A percentile compares a stretch with the other conserved stretches of the same genome.
phyloP scores from a whole-genome alignment of 2,888 invertebrate genomes.

The Meiosimyza decipiens region DNA sequence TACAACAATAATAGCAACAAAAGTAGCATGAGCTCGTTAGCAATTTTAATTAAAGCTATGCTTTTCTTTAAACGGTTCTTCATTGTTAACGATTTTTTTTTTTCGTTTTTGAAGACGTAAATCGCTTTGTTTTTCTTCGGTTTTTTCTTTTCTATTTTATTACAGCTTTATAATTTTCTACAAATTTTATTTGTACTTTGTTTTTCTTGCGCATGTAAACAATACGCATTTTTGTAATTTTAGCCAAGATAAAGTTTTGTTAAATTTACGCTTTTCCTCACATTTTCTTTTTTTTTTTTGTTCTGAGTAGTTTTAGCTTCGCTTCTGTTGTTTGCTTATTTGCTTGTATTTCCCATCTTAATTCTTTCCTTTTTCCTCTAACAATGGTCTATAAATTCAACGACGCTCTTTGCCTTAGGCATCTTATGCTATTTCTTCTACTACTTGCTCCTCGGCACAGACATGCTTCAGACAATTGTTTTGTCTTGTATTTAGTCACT shows the following conservation, averaged over 20 bases:
- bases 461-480: slow-evolving; percentile 30
- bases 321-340: not conserved
- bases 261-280: not conserved
- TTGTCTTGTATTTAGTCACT: slow-evolving; percentile 15
- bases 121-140: not conserved
- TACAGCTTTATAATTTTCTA: not conserved
- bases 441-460: not conserved
- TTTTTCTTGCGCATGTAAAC: not conserved
- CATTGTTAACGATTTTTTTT: not conserved
- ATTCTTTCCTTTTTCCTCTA: not conserved
- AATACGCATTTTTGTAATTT: slow-evolving; percentile 12
- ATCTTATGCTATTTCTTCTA: slow-evolving; percentile 10
- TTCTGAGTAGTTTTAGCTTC: not conserved
- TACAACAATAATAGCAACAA: not conserved
- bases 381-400: not conserved
- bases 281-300: not conserved
- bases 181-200: not conserved
- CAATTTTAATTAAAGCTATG: slow-evolving; percentile 5
- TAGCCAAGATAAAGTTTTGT: not conserved
- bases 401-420: not conserved
- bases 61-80: no score
- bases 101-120: no score
- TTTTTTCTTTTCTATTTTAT: not conserved
- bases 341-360: not conserved
- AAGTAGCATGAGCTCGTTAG: not conserved